phyloP scores from a whole-genome alignment of 2,797 vertebrate genomes.

The Gallinago solitaria region DNA sequence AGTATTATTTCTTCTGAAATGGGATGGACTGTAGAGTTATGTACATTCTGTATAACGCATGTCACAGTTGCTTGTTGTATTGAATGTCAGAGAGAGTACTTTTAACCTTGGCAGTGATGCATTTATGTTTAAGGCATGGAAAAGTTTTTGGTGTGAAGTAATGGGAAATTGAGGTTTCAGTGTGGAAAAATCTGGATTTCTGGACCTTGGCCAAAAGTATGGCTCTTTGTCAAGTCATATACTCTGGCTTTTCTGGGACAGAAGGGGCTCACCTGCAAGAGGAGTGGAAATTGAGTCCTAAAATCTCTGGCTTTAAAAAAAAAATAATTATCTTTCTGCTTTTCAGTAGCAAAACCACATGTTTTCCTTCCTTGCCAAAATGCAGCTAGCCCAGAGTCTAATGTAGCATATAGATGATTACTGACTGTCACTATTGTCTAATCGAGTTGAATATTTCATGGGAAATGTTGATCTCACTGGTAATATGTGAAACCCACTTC shows the following conservation, averaged over 20 bases:
- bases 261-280: background rate
- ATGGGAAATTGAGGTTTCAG: background rate
- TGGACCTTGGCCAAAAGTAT: background rate
- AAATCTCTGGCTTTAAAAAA: background rate
- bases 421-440: background rate
- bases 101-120: background rate
- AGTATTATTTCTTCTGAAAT: background rate
- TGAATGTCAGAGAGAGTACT: background rate
- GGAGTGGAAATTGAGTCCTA: background rate
- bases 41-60: background rate
- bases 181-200: background rate
- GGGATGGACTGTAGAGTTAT: background rate
- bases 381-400: background rate
- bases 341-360: background rate
- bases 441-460: background rate
- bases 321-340: background rate
- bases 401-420: background rate
- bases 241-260: background rate
- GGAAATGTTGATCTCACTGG: background rate
- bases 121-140: background rate
- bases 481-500: background rate
- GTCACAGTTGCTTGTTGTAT: background rate
- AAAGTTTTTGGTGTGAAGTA: background rate
- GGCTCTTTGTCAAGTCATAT: fast-evolving
- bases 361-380: background rate